Evolutionary conservation across 2,888 invertebrate species (phyloP), one percentile per base, ranked within the genome.

Genomic region (Ennomos quercinarius): DNA sequence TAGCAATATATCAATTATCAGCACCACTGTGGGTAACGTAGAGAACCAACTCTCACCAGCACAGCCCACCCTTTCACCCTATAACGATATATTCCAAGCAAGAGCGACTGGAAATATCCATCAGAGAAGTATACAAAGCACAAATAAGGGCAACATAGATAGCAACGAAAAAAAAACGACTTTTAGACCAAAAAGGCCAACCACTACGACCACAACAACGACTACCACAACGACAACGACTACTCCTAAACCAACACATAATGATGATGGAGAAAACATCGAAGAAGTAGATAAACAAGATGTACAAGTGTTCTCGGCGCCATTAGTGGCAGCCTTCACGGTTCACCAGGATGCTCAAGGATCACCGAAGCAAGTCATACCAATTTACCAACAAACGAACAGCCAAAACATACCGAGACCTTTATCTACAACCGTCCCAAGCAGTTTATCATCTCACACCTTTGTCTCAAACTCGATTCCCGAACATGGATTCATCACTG

Each of bases 271-370:
- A 52, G 94, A 94, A 81, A 95, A 95, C 72, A 95, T 94, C 56
- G 94, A 95, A 80, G 94, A 95, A 68, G 95, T 95, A 2, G 93
- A 94, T 72, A 94, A 95, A 76, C 92, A 94, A 61, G 95, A 95
- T 61, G 96, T 97, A 1, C 96, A 97, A 81, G 96, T 97, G 49
- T 96, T 95, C 75, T 95, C 95, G 68, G 97, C 97, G 2, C 97
- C 97, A 0, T 80, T 97, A 59, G 96, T 97, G 0, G 96, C 97
- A 2, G 97, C 97, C 0, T 97, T 97, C 74, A 97, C 97, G 0
- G 96, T 97, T 0, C 96, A 97, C 67, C 95, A 97, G 83, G 97
- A 97, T 76, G 95, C 95, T 66, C 93, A 93, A 35, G 97, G 97
- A 0, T 78, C 95, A n/a, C 96, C 97, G 0, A 95, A 96, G 71